phyloP scores from a whole-genome alignment of 2,888 invertebrate species.

The Heterodera filipjevi region DNA sequence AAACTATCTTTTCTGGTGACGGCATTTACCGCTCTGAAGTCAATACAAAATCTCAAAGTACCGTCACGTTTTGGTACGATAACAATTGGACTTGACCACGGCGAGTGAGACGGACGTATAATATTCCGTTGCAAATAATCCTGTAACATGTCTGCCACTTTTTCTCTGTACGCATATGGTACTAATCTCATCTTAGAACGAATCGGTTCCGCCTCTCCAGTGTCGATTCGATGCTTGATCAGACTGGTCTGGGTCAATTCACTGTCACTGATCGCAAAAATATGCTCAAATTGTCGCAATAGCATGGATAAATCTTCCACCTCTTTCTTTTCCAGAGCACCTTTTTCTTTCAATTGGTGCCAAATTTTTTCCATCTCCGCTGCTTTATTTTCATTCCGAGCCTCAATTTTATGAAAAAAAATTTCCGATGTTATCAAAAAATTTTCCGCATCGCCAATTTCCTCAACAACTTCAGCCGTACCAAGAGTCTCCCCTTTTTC shows the following conservation, averaged over 20 bases:
- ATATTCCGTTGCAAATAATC: conserved; percentile 1
- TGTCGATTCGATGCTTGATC: background rate
- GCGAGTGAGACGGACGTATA: conserved; percentile 2
- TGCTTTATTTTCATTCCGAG: background rate
- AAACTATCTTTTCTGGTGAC: conserved; percentile 40
- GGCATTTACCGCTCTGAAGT: conserved; percentile 46
- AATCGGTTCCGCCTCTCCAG: background rate
- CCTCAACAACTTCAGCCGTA: background rate
- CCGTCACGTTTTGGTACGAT: conserved; percentile 65
- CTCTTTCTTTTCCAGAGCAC: background rate
- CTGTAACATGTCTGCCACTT: conserved; percentile 10
- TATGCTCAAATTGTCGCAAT: background rate
- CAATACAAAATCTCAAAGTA: conserved; percentile 47
- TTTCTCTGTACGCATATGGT: conserved; percentile 14
- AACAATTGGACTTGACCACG: conserved; percentile 16
- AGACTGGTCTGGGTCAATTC: background rate
- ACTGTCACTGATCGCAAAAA: background rate
- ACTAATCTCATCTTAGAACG: background rate
- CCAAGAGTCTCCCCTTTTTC: background rate
- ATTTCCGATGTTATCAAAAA: background rate
- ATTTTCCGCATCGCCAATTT: background rate
- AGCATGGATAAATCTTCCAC: too few species aligned
- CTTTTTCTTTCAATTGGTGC: background rate
- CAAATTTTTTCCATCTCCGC: background rate
- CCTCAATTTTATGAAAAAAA: background rate